Evolutionary conservation across 2,113 vertebrate genomes (phyloP), one percentile per base, ranked within the genome.

Genomic region (Ceyx melanurus): DNA sequence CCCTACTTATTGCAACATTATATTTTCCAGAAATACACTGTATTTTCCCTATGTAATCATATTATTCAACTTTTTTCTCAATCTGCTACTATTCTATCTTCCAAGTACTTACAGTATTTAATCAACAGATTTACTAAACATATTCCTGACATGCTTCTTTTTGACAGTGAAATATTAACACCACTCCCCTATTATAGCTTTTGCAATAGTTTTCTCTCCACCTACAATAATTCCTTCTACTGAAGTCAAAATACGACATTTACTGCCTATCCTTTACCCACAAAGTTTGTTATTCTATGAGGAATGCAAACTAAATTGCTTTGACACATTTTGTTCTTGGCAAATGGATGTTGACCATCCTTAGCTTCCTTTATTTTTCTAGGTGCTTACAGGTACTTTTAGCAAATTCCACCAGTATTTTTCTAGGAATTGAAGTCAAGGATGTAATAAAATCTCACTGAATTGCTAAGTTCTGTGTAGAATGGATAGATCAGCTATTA

Each of bases 131-230:
- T 87, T 95, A 93, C 89, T 85, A 94, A 85, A 37, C 62, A 87
- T 42, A 70, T 82, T 89, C 70, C 87, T 79, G 75, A 86, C 58
- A 72, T 1, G 0, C 9, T 58, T 84, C 33, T 58, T 88, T 87
- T 78, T 90, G 66, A 93, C 87, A 91, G 82, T 65, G 71, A 93
- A 91, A 87, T 85, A 68, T 85, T 93, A 95, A 73, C 80, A 94
- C 73, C 43, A 45, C 19, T 86, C 23, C 58, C 35, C 20, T 73
- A 73, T 76, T 86, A 90, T 5, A 71, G 89, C 22, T 95, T 88
- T 93, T 86, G n/a, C 42, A 92, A 74, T n/a, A 57, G 11, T 68
- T 89, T 87, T 51, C 84, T 89, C 79, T 54, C 54, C 74, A 85
- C 31, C 75, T 91, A 93, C 85, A 70, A 66, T 65, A 85, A 92